A percentile compares a stretch with the other conserved stretches of the same genome.
phyloP scores from a whole-genome alignment of 2,888 invertebrate genomes.

The Lottia gigantea region DNA sequence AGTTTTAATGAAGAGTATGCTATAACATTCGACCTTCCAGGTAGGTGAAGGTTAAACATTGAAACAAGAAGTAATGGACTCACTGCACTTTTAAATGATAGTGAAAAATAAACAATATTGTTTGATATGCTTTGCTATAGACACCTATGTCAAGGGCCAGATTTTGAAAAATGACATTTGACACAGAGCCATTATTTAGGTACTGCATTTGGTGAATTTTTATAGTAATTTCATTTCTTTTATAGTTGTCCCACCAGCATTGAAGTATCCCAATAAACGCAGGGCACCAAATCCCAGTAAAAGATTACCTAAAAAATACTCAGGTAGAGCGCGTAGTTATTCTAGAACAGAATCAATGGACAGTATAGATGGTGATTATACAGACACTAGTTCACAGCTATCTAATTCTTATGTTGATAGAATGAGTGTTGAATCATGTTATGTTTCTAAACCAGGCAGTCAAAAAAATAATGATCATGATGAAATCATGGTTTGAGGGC shows the following conservation, averaged over 20 bases:
- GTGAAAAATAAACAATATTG: no score
- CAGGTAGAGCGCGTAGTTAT: conserved; percentile 14
- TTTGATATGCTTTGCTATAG: no score
- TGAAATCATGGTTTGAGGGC: conserved; percentile 38
- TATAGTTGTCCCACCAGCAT: conserved; percentile 51
- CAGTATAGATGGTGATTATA: conserved; percentile 22
- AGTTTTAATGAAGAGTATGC: conserved; percentile 54
- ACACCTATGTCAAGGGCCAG: no score
- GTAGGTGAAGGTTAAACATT: conserved; percentile 29
- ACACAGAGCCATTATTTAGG: no score
- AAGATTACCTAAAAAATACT: conserved; percentile 37
- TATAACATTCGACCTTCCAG: conserved; percentile 60
- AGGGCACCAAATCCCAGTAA: conserved; percentile 39
- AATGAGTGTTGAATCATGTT: conserved; percentile 23
- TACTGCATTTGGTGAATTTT: not conserved
- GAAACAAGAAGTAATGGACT: no score
- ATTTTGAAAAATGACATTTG: no score
- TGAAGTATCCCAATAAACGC: conserved; percentile 50
- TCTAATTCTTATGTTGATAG: conserved; percentile 10
- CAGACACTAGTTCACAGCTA: conserved; percentile 14
- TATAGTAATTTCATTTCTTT: conserved; percentile 2
- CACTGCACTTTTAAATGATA: no score
- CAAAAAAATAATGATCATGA: conserved; percentile 31
- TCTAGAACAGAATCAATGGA: not conserved
- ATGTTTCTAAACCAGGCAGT: conserved; percentile 24